Percentiles rank a stretch among this genome's conserved stretches.
Conservation (phyloP, 2,888 invertebrate species). For the Lepidochrysops patricia region DNA sequence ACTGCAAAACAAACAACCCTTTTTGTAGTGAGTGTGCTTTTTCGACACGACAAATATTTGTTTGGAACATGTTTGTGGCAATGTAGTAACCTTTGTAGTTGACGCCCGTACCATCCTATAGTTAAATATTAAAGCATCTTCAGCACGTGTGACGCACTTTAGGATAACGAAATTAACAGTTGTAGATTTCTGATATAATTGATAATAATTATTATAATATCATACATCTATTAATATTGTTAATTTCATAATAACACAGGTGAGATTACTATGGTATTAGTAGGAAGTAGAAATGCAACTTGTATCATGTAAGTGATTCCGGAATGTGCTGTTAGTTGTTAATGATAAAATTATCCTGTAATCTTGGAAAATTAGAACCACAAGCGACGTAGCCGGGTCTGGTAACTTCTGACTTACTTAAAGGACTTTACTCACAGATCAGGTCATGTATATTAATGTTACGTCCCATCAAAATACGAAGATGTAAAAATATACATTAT, state of each 20-base stretch:
- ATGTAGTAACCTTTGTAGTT: not conserved
- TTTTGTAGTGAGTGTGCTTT: constrained; percentile 10
- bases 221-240: no score
- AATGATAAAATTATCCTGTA: constrained; percentile 4
- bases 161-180: no score
- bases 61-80: not conserved
- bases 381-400: not conserved
- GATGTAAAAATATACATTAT: no score
- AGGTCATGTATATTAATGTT: not conserved
- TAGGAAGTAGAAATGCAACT: not conserved
- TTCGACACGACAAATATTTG: not conserved
- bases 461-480: not conserved
- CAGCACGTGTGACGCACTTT: no score
- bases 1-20: constrained; percentile 11
- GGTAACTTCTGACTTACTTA: not conserved
- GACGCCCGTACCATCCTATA: not conserved
- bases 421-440: no score
- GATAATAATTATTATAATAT: no score
- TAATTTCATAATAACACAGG: not conserved
- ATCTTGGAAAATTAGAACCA: not conserved
- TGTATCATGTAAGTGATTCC: not conserved
- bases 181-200: not conserved
- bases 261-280: not conserved
- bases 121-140: no score
- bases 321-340: not conserved